phyloP scores from a whole-genome alignment of 1,140 invertebrate genomes.

The Andrena cerasifolii region DNA sequence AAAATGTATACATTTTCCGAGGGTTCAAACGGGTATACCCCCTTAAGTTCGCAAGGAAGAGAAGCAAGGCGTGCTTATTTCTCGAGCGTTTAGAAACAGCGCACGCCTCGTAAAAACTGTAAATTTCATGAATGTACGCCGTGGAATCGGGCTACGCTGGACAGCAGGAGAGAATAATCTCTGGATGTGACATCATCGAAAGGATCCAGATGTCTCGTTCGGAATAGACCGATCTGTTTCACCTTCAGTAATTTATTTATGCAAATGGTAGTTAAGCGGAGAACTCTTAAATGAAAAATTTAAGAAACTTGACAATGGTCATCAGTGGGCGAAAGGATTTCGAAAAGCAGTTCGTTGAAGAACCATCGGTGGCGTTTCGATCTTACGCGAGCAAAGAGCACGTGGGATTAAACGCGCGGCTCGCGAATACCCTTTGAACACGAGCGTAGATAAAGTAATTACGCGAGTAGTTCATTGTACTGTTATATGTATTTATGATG shows the following conservation, averaged over 20 bases:
- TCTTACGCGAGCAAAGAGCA: no score
- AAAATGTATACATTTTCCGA: no score
- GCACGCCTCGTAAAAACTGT: background rate
- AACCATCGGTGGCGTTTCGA: background rate
- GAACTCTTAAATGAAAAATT: no score
- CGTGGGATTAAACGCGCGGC: background rate
- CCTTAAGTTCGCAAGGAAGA: background rate
- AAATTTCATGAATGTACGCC: conserved; percentile 5
- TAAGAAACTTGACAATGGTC: no score
- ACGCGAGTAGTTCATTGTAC: background rate
- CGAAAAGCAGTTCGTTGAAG: background rate
- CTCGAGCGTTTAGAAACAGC: background rate
- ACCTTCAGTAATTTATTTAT: conserved; percentile 9
- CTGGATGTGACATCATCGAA: conserved; percentile 60
- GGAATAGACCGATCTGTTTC: background rate
- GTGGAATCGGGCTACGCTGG: conserved; percentile 22
- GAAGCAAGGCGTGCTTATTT: background rate
- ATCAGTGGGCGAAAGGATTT: background rate
- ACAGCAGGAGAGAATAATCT: conserved; percentile 49
- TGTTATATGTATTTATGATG: background rate
- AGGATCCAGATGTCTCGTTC: conserved; percentile 44
- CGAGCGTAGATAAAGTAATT: background rate
- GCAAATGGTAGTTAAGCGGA: background rate
- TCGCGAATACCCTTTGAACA: background rate
- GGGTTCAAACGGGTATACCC: no score